Conservation (phyloP, 23 tunicate species). For the Halocynthia roretzi region DNA sequence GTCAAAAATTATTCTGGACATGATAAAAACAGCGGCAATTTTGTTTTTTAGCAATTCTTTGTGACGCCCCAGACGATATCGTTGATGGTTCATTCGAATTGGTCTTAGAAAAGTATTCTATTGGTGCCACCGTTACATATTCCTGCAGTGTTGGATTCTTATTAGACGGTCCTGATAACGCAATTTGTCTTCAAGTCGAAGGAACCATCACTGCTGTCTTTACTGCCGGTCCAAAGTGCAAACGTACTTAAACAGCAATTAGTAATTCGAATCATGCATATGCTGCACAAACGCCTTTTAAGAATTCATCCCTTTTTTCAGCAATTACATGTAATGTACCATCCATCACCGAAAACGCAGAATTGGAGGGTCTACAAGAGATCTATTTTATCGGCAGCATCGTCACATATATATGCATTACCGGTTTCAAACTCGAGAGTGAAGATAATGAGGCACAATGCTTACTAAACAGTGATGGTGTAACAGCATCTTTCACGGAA, state of each 20-base stretch:
- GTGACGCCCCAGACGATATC: neutral
- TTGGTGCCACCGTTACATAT: constrained; percentile 10
- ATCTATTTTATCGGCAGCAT: too few relatives aligned
- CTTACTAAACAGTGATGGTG: too few relatives aligned
- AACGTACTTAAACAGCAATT: constrained; percentile 10
- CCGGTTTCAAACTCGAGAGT: too few relatives aligned
- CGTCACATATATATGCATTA: too few relatives aligned
- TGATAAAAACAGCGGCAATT: neutral
- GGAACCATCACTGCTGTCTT: neutral
- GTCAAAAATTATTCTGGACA: neutral
- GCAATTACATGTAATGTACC: too few relatives aligned
- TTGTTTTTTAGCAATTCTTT: neutral
- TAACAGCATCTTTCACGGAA: too few relatives aligned
- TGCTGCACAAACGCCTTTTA: too few relatives aligned
- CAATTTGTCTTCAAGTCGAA: constrained; percentile 10
- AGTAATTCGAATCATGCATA: too few relatives aligned
- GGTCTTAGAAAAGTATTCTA: neutral
- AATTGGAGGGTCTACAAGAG: too few relatives aligned
- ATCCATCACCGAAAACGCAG: too few relatives aligned
- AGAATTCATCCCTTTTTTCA: too few relatives aligned
- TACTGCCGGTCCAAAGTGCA: constrained; percentile 14
- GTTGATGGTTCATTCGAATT: neutral
- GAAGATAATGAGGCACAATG: too few relatives aligned
- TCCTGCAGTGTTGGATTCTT: constrained; percentile 16
- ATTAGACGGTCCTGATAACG: constrained; percentile 22